Evolutionary conservation across 2,888 invertebrate genomes (phyloP).

Genomic region (Didymodactylos carnosus): DNA sequence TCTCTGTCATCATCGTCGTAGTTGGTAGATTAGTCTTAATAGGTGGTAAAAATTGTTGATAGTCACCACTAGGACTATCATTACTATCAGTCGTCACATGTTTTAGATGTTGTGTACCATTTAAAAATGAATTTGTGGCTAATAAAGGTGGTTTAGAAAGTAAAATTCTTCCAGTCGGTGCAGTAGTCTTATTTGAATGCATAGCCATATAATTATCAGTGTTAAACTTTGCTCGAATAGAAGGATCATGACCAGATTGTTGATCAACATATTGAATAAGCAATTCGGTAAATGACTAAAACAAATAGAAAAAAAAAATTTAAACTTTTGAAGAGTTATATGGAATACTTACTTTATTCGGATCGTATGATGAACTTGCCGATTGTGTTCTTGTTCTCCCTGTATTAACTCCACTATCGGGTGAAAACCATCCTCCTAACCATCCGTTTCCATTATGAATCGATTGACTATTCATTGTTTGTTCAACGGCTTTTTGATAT

Average conservation of each 20-base stretch:
- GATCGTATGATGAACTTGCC: not conserved
- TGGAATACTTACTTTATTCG: not conserved
- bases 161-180: not conserved
- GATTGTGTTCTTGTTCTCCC: not conserved
- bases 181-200: no score
- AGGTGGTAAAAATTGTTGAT: not conserved
- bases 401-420: not conserved
- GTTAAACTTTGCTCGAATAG: not conserved
- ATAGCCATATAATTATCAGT: not conserved
- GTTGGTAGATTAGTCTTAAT: not conserved
- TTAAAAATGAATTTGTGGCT: not conserved
- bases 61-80: no score
- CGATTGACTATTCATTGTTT: not conserved
- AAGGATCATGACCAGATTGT: not conserved
- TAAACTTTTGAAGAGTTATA: not conserved
- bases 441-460: not conserved
- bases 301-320: not conserved
- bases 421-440: not conserved
- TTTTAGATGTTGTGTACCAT: not conserved
- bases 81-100: not conserved
- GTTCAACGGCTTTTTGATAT: not conserved
- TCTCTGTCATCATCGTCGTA: no score
- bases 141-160: not conserved
- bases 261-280: constrained; percentile 14
- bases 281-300: constrained; percentile 12